Percentiles rank a stretch among this genome's conserved stretches.
phyloP scores from a whole-genome alignment of 2,888 invertebrate species.

The Drosophila putrida region DNA sequence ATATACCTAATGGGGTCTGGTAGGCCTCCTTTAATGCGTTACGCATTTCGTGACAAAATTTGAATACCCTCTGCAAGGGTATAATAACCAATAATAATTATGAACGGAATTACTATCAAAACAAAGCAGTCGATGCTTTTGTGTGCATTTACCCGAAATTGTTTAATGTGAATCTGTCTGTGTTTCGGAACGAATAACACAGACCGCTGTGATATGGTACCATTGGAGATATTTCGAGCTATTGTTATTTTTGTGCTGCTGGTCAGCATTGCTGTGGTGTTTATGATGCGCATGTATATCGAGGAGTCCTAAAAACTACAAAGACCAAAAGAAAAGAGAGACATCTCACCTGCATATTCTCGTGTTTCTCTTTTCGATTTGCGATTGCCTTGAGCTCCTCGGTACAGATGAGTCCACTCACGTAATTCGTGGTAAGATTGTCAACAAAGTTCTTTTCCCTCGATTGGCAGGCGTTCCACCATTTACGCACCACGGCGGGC shows the following conservation, averaged over 20 bases:
- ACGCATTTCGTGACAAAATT: too few species aligned
- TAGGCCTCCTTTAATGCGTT: too few species aligned
- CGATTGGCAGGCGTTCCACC: constrained; percentile 90
- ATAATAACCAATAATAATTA: neutral
- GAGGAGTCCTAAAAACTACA: constrained; percentile 2
- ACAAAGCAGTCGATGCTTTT: constrained; percentile 8
- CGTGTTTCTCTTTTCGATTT: constrained; percentile 86
- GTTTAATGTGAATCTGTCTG: constrained; percentile 2
- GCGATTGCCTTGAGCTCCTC: constrained; percentile 88
- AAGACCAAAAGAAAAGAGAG: neutral
- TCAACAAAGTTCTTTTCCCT: constrained; percentile 89
- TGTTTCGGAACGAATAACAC: neutral
- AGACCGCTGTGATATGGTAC: constrained; percentile 42
- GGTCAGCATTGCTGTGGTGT: constrained; percentile 43
- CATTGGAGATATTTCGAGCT: constrained; percentile 64
- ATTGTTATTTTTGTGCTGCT: constrained; percentile 57
- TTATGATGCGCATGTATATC: constrained; percentile 47
- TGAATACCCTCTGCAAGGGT: too few species aligned
- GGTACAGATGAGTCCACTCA: constrained; percentile 89
- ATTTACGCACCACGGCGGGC: constrained; percentile 91
- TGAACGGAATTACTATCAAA: neutral
- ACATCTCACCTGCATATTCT: constrained; percentile 88
- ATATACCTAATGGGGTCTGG: too few species aligned
- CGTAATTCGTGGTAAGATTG: constrained; percentile 89
- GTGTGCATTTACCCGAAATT: neutral